These are phyloP conservation scores for Gila orcuttii DNA, from an alignment of 2,113 vertebrate species.

Conservation along the genomic window DNA sequence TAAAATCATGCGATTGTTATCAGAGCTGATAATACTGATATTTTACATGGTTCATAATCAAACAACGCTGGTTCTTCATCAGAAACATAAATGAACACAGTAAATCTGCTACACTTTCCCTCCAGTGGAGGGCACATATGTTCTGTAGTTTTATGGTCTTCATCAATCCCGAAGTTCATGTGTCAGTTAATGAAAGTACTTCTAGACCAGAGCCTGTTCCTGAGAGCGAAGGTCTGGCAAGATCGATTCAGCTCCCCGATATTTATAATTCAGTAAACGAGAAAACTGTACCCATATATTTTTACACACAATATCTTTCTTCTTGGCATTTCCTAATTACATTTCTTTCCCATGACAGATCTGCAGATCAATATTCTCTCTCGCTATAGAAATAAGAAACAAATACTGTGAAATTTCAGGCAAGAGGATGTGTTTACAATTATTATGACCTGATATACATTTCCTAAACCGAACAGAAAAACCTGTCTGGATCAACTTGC, in stretches of 20 bases:
- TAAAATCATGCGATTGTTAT: neutral
- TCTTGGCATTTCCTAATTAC: constrained; percentile 59
- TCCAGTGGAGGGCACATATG: constrained; percentile 26
- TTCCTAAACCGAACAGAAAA: neutral
- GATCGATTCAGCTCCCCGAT: constrained; percentile 39
- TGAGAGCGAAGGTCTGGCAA: constrained; percentile 29
- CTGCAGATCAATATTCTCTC: constrained; percentile 59
- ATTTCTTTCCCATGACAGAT: constrained; percentile 53
- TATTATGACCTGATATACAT: neutral
- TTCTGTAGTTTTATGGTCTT: constrained; percentile 29
- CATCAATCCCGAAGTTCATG: constrained; percentile 44
- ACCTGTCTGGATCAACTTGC: neutral
- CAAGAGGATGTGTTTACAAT: constrained; percentile 11
- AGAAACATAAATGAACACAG: constrained; percentile 1
- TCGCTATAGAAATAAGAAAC: constrained; percentile 26
- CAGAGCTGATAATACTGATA: neutral
- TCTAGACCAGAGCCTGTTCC: neutral
- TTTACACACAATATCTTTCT: constrained; percentile 53
- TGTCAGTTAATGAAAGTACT: constrained; percentile 47
- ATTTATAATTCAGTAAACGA: constrained; percentile 55
- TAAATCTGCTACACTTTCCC: constrained; percentile 15
- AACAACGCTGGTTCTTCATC: neutral
- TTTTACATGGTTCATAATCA: neutral
- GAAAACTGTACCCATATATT: constrained; percentile 53
- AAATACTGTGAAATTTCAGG: constrained; percentile 4